Evolutionary conservation across 2,888 invertebrate species (phyloP).

Genomic region (Colletes collaris): DNA sequence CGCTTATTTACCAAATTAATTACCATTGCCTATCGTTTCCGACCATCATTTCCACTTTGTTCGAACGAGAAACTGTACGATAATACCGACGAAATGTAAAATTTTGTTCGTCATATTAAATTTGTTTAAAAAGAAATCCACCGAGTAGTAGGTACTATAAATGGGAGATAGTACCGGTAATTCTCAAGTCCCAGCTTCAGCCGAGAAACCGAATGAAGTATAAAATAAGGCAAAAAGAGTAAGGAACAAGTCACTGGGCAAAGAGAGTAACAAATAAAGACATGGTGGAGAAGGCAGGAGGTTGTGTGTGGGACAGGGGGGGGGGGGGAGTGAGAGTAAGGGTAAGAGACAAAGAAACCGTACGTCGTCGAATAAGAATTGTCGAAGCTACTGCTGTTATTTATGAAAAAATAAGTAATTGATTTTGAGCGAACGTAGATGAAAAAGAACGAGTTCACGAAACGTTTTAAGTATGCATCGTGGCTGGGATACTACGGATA

Average conservation of each 20-base stretch:
- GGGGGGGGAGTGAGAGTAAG: not conserved
- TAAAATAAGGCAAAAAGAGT: conserved; percentile 17
- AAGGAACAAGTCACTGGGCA: conserved; percentile 7
- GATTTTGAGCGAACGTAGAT: not conserved
- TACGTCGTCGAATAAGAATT: not conserved
- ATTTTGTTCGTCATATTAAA: not conserved
- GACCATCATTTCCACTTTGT: too few species aligned
- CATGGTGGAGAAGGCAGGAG: not conserved
- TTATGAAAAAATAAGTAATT: not conserved
- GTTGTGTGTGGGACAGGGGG: not conserved
- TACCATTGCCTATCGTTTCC: too few species aligned
- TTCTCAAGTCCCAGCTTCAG: not conserved
- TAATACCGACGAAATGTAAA: not conserved
- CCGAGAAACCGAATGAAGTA: conserved; percentile 12
- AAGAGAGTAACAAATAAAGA: conserved; percentile 8
- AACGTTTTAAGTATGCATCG: too few species aligned
- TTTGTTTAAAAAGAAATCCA: not conserved
- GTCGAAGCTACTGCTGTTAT: not conserved
- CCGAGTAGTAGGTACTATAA: not conserved
- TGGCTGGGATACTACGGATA: not conserved
- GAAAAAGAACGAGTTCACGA: not conserved
- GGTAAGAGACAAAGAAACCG: conserved; percentile 14
- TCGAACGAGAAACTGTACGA: too few species aligned
- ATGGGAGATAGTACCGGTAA: not conserved
- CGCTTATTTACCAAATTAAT: too few species aligned